phyloP scores from a whole-genome alignment of 2,113 vertebrate species.

The Myrmecophaga tridactyla region DNA sequence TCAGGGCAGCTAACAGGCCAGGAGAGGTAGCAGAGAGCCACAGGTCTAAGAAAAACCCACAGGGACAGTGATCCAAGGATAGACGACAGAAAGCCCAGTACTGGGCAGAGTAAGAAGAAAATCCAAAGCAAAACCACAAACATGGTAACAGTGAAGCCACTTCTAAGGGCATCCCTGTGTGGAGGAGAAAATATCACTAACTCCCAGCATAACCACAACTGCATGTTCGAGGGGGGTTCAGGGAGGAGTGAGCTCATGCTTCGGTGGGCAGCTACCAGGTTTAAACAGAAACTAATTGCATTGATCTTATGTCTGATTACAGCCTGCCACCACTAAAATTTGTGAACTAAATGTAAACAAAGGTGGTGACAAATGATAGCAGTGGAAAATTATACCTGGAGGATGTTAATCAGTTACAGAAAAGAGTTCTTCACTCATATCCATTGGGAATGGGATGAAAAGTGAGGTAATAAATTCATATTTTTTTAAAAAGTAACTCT shows the following conservation, averaged over 20 bases:
- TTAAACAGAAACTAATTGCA: neutral
- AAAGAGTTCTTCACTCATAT: neutral
- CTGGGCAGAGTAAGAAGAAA: neutral
- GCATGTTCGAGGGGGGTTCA: neutral
- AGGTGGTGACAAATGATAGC: neutral
- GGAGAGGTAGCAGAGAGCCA: neutral
- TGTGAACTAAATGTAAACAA: constrained; percentile 7
- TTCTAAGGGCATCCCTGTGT: neutral
- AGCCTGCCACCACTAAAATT: neutral
- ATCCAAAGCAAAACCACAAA: neutral
- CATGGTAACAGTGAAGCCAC: neutral
- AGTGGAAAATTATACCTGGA: neutral
- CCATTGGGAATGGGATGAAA: neutral
- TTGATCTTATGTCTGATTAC: neutral
- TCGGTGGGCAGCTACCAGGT: neutral
- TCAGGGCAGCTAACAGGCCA: neutral
- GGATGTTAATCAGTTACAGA: neutral
- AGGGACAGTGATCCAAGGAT: neutral
- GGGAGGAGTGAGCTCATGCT: accelerated
- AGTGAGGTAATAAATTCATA: neutral
- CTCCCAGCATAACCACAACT: neutral
- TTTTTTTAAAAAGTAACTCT: constrained; percentile 26
- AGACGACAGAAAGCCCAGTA: neutral
- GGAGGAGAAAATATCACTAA: neutral
- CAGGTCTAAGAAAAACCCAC: neutral